Base-by-base conservation (phyloP, 2,888 invertebrate species). In the Scelioninae gen. 1 region DNA sequence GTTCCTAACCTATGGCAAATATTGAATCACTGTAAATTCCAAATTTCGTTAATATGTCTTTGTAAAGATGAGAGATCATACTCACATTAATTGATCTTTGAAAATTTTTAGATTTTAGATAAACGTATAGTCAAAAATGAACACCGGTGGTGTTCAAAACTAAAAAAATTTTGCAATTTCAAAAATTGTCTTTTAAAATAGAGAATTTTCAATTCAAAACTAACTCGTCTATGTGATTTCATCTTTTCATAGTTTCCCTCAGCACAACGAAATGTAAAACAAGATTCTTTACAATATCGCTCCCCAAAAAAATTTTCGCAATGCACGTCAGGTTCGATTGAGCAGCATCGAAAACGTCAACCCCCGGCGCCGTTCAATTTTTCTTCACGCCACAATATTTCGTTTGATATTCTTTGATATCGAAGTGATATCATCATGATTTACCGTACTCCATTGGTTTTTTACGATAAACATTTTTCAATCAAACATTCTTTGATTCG, bases 391-490 rank as follows among this genome's bases (percentile, higher is more conserved):
- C 13, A 11, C 63, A 53, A 56, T 68, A 77, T 77, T 68, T 68
- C 55, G 77, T 69, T 79, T 66, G 60, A 51, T 66, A 63, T 66
- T n/a, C 58, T 71, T 71, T 78, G 78, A 80, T 80, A 80, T 68
- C 68, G 62, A 60, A 32, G 43, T 58, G 72, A 72, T 79, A 79
- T 45, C 62, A 71, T 79, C 72, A 53, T 79, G 79, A 80, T 74
- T 80, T 65, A 80, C 68, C 56, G 79, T 66, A 58, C 66, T 60
- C 72, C 74, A 74, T 68, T 74, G 68, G 34, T 79, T 79, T 66
- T 80, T 74, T 68, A 80, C 47, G 80, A 80, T 80, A 80, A 80
- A 80, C 55, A 80, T 80, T 80, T 80, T 75, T 69, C 80, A 80
- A 80, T 80, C 80, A 80, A 75, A 80, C 75, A 68, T 74, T 68